Evolutionary conservation across 2,797 vertebrate genomes (phyloP), one percentile per base, ranked within the genome.

Genomic region (Myripristis jacobus): DNA sequence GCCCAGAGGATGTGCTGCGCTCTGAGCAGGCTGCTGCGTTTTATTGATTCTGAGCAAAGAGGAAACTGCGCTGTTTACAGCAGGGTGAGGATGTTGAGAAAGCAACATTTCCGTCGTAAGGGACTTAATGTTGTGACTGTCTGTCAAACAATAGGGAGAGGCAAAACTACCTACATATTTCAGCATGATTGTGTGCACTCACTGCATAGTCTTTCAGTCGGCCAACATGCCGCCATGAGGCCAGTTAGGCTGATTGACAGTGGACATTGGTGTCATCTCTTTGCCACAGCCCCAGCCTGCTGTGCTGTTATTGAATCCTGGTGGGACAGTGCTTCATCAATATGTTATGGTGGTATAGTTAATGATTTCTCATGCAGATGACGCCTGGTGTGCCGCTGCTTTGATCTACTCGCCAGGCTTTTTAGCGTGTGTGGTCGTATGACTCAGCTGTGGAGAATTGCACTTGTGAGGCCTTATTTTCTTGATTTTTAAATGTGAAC

Each of bases 71-170:
- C 19, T 1, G 41, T 43, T 66, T 19, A 18, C 41, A 52, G 41
- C 18, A 18, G 21, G 52, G 53, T 15, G 74, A 73, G 69, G 66
- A 69, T 69, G 61, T 80, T 53, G 52, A 15, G 73, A 75, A 80
- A 80, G 38, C 4, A 50, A 24, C 53, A 0, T 3, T 53, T 19
- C 22, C 18, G 11, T 34, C 44, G 10, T 16, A 27, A 5, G 15
- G 13, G 10, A 11, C 4, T 47, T 4, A 13, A n/a, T 62, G 21
- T 51, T 36, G 9, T 36, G 7, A 50, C 2, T 16, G 7, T 12
- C n/a, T 54, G 21, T 13, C 3, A 25, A 43, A 67, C 46, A 67
- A 48, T 19, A 31, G 9, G n/a, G n/a, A n/a, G n/a, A n/a, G n/a
- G n/a, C n/a, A 44, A 18, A 41, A 52, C 22, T 27, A 19, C 50